Percentiles rank a stretch among this genome's conserved stretches.
Conservation (phyloP, 35 echinoderm and acorn worm genomes). For the Apostichopus parvimensis region DNA sequence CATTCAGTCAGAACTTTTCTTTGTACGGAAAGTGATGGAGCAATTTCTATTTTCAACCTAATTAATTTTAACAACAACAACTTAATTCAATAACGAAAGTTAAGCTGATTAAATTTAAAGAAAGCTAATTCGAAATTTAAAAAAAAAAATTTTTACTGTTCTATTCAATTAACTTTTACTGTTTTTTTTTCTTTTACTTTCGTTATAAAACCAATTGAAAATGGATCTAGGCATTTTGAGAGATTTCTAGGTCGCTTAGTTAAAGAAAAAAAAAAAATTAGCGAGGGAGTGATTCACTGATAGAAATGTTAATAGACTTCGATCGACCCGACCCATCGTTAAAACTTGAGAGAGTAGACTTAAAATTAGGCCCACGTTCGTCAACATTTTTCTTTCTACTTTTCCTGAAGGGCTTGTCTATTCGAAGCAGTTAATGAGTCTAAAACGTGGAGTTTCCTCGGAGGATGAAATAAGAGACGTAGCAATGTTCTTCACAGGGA, state of each 20-base stretch:
- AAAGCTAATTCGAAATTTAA: too few species aligned
- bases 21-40: too few species aligned
- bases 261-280: background rate
- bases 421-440: background rate
- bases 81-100: too few species aligned
- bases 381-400: background rate
- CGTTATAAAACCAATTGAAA: background rate
- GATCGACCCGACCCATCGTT: background rate
- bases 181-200: too few species aligned
- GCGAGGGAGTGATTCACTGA: background rate
- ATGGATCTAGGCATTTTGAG: background rate
- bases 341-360: background rate
- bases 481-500: background rate
- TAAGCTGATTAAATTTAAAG: too few species aligned
- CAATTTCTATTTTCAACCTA: too few species aligned
- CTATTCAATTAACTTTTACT: too few species aligned
- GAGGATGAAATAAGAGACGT: background rate
- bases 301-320: background rate
- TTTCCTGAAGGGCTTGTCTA: background rate
- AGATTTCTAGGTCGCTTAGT: background rate
- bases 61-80: too few species aligned
- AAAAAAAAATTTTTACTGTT: too few species aligned
- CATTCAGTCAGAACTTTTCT: too few species aligned
- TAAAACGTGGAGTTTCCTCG: background rate
- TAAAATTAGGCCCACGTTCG: background rate